phyloP scores from a whole-genome alignment of 2,797 vertebrate species.

The Triplophysa bombifrons region DNA sequence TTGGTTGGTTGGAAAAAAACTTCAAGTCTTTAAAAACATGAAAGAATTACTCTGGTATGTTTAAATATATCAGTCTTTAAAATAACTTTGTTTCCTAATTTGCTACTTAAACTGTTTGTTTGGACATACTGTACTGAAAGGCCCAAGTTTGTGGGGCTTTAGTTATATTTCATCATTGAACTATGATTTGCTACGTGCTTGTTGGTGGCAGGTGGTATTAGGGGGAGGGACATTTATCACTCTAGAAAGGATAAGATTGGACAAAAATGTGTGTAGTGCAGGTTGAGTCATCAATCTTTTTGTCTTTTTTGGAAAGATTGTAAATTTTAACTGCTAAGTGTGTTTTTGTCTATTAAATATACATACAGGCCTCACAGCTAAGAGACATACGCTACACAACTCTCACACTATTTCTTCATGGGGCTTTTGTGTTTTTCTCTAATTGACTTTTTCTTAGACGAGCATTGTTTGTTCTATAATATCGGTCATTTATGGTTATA shows the following conservation, averaged over 20 bases:
- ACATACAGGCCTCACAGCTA: neutral
- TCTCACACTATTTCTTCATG: neutral
- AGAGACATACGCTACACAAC: neutral
- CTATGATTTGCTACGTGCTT: neutral
- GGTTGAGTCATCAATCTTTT: constrained; percentile 1
- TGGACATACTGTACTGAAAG: no score
- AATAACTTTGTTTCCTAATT: neutral
- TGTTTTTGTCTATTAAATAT: neutral
- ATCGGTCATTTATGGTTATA: constrained; percentile 31
- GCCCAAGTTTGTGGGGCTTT: neutral
- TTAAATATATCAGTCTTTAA: neutral
- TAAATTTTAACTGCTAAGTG: neutral
- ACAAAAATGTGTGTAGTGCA: neutral
- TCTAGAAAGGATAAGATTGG: neutral
- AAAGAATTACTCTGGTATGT: neutral
- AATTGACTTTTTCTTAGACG: constrained; percentile 7
- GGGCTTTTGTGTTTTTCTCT: constrained; percentile 16
- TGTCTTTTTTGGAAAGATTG: neutral
- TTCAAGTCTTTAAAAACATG: neutral
- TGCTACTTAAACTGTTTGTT: no score
- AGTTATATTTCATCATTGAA: neutral
- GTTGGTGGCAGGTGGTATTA: neutral
- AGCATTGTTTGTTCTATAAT: constrained; percentile 31
- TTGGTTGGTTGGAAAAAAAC: neutral
- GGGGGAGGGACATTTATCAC: neutral